phyloP scores from a whole-genome alignment of 2,797 vertebrate species.

The Macropus fuliginosus region DNA sequence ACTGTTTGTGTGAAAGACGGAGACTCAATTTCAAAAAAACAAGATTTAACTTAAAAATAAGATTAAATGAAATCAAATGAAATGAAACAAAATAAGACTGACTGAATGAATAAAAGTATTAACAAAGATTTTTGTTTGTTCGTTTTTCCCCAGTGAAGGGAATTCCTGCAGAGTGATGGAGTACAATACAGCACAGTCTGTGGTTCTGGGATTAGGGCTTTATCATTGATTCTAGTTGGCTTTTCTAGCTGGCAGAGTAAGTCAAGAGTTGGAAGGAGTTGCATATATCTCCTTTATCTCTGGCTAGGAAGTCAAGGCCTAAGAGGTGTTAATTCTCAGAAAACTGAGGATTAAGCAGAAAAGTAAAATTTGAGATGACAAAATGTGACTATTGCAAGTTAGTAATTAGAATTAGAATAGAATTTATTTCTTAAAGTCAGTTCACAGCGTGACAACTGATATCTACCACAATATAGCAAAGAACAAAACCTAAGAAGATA shows the following conservation, averaged over 20 bases:
- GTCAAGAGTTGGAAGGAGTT: background rate
- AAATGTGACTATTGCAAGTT: background rate
- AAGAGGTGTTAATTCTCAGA: background rate
- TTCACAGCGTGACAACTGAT: background rate
- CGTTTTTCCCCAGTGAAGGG: background rate
- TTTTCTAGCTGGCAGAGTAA: background rate
- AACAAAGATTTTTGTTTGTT: background rate
- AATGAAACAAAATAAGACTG: background rate
- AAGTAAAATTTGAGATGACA: background rate
- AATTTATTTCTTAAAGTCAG: background rate
- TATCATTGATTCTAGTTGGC: background rate
- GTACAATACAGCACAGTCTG: background rate
- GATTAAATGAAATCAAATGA: background rate
- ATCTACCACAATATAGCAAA: background rate
- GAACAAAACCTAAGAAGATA: background rate
- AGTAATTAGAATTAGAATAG: background rate
- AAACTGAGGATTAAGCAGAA: background rate
- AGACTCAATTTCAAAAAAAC: background rate
- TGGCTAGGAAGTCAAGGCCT: background rate
- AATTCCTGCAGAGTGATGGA: background rate
- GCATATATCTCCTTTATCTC: background rate
- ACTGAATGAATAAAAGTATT: background rate
- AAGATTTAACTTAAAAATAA: background rate
- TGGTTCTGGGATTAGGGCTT: background rate
- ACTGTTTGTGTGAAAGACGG: no score